A percentile compares a stretch with the other conserved stretches of the same genome.
These are phyloP conservation scores for Melanotaenia trifasciata DNA, from an alignment of 2,797 vertebrate species.

Conservation along the genomic window DNA sequence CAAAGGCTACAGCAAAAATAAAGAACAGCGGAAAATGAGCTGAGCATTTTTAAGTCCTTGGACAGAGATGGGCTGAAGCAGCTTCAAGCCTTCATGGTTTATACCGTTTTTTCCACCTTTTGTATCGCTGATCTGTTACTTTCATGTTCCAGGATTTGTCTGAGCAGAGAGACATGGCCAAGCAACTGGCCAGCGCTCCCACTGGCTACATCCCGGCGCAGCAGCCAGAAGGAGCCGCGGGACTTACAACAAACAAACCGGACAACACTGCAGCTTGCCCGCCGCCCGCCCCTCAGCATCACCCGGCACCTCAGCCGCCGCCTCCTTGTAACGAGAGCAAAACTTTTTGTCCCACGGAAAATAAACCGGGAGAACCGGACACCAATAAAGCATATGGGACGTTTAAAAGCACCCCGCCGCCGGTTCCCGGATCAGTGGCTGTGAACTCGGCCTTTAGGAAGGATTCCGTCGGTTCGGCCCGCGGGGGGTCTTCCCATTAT, in stretches of 20 bases:
- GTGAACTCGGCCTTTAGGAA: constrained; percentile 75
- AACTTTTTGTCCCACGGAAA: constrained; percentile 82
- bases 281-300: constrained; percentile 57
- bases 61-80: constrained; percentile 41
- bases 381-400: constrained; percentile 86
- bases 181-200: constrained; percentile 78
- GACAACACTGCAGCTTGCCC: constrained; percentile 76
- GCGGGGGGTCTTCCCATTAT: constrained; percentile 77
- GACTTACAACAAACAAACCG: constrained; percentile 80
- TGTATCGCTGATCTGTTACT: constrained; percentile 55
- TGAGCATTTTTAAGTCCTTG: constrained; percentile 3
- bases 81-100: constrained; percentile 14
- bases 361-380: constrained; percentile 84
- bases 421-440: constrained; percentile 71
- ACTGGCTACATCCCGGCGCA: constrained; percentile 75
- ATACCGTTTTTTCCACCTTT: not conserved
- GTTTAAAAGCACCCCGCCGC: constrained; percentile 85
- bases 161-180: constrained; percentile 88
- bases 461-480: constrained; percentile 80
- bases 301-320: constrained; percentile 71
- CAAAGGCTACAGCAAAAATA: constrained; percentile 58
- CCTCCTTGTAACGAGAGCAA: constrained; percentile 81
- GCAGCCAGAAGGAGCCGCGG: constrained; percentile 78
- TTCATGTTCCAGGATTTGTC: constrained; percentile 87
- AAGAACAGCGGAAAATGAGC: constrained; percentile 31